phyloP scores from a whole-genome alignment of 1,140 invertebrate species.

The Cheumatopsyche charites region DNA sequence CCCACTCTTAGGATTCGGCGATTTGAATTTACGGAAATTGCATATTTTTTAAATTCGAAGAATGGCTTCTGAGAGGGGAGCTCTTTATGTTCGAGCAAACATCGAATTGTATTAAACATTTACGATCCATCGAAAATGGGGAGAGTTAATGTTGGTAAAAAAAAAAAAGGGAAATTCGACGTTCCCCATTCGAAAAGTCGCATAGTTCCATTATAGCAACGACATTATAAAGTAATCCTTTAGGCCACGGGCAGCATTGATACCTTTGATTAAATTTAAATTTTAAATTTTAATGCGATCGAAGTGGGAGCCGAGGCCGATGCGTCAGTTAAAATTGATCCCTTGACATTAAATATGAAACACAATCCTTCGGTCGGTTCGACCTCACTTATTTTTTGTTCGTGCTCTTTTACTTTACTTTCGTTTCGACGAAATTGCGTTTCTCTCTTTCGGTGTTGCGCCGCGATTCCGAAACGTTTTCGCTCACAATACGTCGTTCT shows the following conservation, averaged over 20 bases:
- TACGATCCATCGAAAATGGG: not conserved
- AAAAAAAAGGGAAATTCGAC: not conserved
- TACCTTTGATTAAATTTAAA: conserved; percentile 22
- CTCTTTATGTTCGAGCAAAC: not conserved
- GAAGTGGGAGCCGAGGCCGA: no score
- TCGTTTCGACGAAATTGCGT: no score
- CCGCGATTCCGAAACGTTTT: no score
- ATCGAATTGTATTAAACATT: conserved; percentile 23
- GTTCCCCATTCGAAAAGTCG: not conserved
- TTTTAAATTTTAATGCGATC: conserved; percentile 15
- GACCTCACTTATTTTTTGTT: no score
- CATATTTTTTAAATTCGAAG: no score
- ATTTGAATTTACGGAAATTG: no score
- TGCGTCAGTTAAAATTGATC: no score
- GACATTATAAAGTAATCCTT: conserved; percentile 19
- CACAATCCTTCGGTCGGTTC: no score
- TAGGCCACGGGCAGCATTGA: not conserved
- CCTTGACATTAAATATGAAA: no score
- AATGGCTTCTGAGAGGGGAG: not conserved
- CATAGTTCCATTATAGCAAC: conserved; percentile 1
- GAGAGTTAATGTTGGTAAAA: not conserved
- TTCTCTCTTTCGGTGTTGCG: no score
- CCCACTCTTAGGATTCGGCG: no score
- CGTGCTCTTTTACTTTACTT: no score
- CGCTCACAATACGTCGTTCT: not conserved